Percentiles rank a stretch among this genome's conserved stretches.
Conservation (phyloP, 2,113 vertebrate genomes). For the Argyrosomus japonicus region DNA sequence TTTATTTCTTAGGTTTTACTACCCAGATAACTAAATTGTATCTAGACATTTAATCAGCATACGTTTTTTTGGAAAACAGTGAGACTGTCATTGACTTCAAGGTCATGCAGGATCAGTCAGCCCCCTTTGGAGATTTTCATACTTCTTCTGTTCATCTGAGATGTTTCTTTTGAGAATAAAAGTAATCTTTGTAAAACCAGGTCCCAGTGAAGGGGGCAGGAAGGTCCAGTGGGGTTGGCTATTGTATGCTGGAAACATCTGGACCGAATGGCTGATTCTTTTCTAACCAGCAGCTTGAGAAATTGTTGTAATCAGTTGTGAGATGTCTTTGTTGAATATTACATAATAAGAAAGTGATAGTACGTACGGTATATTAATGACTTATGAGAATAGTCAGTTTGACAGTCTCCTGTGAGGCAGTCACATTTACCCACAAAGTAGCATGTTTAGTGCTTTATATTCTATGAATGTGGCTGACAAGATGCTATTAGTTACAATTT, state of each 20-base stretch:
- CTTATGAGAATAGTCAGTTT: slow-evolving; percentile 40
- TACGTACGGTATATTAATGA: slow-evolving; percentile 52
- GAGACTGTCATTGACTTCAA: slow-evolving; percentile 43
- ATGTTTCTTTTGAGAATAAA: slow-evolving; percentile 42
- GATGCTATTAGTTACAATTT: slow-evolving; percentile 11
- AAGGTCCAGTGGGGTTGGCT: slow-evolving; percentile 7
- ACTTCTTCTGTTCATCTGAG: slow-evolving; percentile 38
- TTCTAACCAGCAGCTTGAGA: slow-evolving; percentile 31
- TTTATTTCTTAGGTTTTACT: neutral
- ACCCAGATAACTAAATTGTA: neutral
- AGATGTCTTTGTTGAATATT: slow-evolving; percentile 61
- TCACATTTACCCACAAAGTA: slow-evolving; percentile 7
- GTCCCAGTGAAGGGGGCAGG: neutral
- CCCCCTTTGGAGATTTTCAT: slow-evolving; percentile 38
- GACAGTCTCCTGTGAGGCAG: slow-evolving; percentile 11
- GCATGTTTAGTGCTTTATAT: neutral
- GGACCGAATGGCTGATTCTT: slow-evolving; percentile 23
- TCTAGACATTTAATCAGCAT: neutral
- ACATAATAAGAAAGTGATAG: slow-evolving; percentile 46
- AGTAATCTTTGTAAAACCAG: slow-evolving; percentile 48
- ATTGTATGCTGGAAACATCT: slow-evolving; percentile 36
- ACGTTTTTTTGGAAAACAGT: neutral
- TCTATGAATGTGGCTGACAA: slow-evolving; percentile 9
- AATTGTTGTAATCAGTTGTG: slow-evolving; percentile 42
- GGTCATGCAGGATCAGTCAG: slow-evolving; percentile 45